These are phyloP conservation scores for Ciconia stormi DNA, from an alignment of 2,113 vertebrate species.

Conservation along the genomic window DNA sequence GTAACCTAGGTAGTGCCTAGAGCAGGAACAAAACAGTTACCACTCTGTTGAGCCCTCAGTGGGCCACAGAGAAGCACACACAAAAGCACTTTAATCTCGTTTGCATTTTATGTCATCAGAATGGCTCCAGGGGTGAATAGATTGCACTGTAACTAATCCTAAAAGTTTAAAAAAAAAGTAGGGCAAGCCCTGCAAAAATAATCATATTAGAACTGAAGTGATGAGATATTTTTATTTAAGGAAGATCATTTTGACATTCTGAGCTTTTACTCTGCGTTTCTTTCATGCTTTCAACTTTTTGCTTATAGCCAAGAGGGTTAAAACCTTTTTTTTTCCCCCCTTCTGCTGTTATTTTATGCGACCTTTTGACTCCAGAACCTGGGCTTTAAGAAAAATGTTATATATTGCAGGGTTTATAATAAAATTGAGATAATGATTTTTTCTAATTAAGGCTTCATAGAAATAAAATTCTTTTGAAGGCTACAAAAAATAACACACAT, in stretches of 20 bases:
- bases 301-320: not conserved
- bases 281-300: conserved; percentile 1
- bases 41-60: not conserved
- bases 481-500: not conserved
- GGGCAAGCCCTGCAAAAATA: conserved; percentile 22
- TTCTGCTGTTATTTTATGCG: not conserved
- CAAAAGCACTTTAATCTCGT: not conserved
- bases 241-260: conserved; percentile 25
- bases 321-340: not conserved
- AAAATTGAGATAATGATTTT: not conserved
- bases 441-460: not conserved
- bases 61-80: not conserved
- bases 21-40: not conserved
- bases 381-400: not conserved
- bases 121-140: not conserved
- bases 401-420: not conserved
- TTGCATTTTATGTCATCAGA: conserved; percentile 14
- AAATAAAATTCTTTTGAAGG: not conserved
- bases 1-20: not conserved
- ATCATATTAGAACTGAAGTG: conserved; percentile 21
- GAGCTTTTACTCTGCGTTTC: not conserved
- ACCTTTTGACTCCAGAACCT: not conserved
- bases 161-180: not conserved
- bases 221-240: conserved; percentile 38
- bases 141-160: not conserved